phyloP scores from a whole-genome alignment of 2,888 invertebrate species.

The Dione juno region DNA sequence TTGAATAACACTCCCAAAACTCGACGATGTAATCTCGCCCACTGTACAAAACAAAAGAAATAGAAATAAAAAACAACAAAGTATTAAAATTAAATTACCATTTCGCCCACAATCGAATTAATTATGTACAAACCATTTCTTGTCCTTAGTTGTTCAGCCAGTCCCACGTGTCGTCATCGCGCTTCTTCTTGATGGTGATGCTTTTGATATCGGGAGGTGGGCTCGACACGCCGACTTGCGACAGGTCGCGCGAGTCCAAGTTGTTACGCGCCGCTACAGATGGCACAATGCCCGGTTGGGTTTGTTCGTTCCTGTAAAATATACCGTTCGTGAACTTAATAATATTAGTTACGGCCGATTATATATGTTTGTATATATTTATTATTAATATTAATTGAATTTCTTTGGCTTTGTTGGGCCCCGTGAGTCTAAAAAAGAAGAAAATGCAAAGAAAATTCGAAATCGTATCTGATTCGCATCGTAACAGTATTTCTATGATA shows the following conservation, averaged over 20 bases:
- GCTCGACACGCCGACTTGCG: slow-evolving; percentile 69
- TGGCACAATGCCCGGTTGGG: slow-evolving; percentile 65
- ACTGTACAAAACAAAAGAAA: too few relatives aligned
- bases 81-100: background rate
- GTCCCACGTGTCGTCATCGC: slow-evolving; percentile 71
- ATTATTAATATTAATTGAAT: too few relatives aligned
- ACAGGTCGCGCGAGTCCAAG: slow-evolving; percentile 68
- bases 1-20: too few relatives aligned
- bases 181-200: slow-evolving; percentile 61
- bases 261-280: slow-evolving; percentile 71
- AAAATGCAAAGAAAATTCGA: too few relatives aligned
- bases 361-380: too few relatives aligned
- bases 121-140: slow-evolving; percentile 32
- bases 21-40: too few relatives aligned
- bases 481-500: too few relatives aligned
- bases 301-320: slow-evolving; percentile 67
- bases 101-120: background rate
- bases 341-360: too few relatives aligned
- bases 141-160: slow-evolving; percentile 72
- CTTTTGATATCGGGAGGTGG: slow-evolving; percentile 69
- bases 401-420: too few relatives aligned
- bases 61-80: background rate
- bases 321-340: background rate
- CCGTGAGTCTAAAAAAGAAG: too few relatives aligned
- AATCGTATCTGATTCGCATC: too few relatives aligned